Conservation (phyloP, 2,888 invertebrate species). For the Sminthurides aquaticus region DNA sequence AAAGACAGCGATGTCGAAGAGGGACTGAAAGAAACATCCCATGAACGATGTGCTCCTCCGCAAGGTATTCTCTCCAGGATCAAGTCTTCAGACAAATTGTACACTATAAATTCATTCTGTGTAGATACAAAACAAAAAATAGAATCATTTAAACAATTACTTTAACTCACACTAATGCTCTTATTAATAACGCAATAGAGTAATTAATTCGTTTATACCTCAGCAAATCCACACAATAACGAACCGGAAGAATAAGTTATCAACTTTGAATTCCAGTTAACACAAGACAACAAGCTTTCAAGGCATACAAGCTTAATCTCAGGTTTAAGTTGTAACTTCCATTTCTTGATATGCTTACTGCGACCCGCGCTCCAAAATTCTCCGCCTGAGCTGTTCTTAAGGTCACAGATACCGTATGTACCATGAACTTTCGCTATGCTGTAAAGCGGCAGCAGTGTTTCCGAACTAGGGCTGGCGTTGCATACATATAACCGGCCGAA, state of each 20-base stretch:
- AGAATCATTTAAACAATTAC: not conserved
- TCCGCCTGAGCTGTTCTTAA: not conserved
- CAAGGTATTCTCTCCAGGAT: constrained; percentile 13
- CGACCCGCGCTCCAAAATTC: constrained; percentile 15
- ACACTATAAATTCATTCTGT: constrained; percentile 15
- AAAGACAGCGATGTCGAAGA: not conserved
- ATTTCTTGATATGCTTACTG: constrained; percentile 7
- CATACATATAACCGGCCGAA: constrained; percentile 3
- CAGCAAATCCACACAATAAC: constrained; percentile 14
- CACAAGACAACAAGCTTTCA: constrained; percentile 5
- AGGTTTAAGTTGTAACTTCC: constrained; percentile 4
- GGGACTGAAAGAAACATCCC: constrained; percentile 10
- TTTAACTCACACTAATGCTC: no score
- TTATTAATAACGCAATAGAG: not conserved
- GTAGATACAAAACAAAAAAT: not conserved
- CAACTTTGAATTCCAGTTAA: constrained; percentile 16
- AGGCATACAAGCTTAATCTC: not conserved
- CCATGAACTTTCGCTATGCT: constrained; percentile 9
- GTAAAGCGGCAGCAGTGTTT: not conserved
- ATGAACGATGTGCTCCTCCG: constrained; percentile 17
- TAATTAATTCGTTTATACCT: not conserved
- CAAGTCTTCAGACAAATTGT: constrained; percentile 9
- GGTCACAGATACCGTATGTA: constrained; percentile 13
- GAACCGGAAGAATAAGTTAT: not conserved
- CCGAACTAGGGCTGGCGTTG: not conserved